These are phyloP conservation scores for Columba janthina DNA, from an alignment of 2,113 vertebrate genomes.

Conservation along the genomic window DNA sequence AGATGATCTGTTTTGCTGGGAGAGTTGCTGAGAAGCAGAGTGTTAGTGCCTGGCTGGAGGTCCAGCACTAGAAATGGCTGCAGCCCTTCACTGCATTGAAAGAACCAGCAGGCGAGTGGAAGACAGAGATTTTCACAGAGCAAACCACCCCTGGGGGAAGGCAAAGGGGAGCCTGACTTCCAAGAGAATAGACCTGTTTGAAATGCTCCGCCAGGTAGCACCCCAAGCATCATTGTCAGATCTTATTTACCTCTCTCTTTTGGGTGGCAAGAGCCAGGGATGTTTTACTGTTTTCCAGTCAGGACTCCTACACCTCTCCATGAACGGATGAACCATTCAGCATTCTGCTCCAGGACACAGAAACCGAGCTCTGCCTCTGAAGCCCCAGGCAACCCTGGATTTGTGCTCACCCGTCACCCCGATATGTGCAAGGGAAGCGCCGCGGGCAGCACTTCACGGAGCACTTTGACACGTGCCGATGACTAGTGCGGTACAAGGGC, in stretches of 20 bases:
- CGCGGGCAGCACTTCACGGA: accelerated
- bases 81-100: background rate
- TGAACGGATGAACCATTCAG: background rate
- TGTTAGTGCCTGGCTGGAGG: background rate
- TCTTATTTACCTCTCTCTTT: background rate
- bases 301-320: background rate
- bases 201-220: background rate
- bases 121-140: background rate
- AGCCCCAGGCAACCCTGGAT: background rate
- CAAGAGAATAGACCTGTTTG: background rate
- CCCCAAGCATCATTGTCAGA: background rate
- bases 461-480: background rate
- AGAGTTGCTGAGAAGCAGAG: background rate
- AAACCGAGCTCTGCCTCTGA: background rate
- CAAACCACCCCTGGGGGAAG: background rate
- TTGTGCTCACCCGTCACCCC: background rate
- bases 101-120: background rate
- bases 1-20: background rate
- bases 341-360: background rate
- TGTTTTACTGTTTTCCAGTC: background rate
- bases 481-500: background rate
- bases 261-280: background rate
- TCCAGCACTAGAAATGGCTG: background rate
- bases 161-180: background rate
- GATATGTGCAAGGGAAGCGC: background rate